Conservation (phyloP, 2,797 vertebrate species). For the Hylomyscus alleni region DNA sequence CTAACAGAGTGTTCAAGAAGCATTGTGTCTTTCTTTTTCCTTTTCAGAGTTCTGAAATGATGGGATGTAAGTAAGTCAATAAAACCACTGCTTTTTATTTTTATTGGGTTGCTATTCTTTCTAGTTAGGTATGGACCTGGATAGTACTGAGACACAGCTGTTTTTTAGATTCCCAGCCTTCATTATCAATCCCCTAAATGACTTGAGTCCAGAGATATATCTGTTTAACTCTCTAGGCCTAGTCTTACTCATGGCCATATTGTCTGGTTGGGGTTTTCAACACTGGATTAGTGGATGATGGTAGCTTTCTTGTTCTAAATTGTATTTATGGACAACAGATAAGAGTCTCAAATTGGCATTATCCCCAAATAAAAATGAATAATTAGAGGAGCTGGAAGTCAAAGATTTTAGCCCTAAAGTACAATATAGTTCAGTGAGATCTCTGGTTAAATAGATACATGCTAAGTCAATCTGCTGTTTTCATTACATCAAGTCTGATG, state of each 20-base stretch:
- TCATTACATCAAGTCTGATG: background rate
- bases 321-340: slow-evolving; percentile 26
- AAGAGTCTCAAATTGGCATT: background rate
- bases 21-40: background rate
- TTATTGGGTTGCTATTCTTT: slow-evolving; percentile 29
- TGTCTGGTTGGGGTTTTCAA: background rate
- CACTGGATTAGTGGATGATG: slow-evolving; percentile 34
- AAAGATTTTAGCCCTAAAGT: slow-evolving; percentile 26
- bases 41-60: slow-evolving; percentile 50
- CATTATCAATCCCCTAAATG: background rate
- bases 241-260: background rate
- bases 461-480: background rate
- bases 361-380: slow-evolving; percentile 62
- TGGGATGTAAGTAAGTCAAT: background rate
- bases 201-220: background rate
- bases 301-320: background rate
- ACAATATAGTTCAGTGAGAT: slow-evolving; percentile 8
- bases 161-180: background rate
- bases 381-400: slow-evolving; percentile 50
- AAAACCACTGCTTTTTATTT: background rate
- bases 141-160: background rate
- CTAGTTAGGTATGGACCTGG: background rate
- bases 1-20: background rate
- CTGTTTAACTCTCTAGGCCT: slow-evolving; percentile 13
- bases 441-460: slow-evolving; percentile 41